phyloP scores from a whole-genome alignment of 2,797 vertebrate species.

The Sphaeramia orbicularis region DNA sequence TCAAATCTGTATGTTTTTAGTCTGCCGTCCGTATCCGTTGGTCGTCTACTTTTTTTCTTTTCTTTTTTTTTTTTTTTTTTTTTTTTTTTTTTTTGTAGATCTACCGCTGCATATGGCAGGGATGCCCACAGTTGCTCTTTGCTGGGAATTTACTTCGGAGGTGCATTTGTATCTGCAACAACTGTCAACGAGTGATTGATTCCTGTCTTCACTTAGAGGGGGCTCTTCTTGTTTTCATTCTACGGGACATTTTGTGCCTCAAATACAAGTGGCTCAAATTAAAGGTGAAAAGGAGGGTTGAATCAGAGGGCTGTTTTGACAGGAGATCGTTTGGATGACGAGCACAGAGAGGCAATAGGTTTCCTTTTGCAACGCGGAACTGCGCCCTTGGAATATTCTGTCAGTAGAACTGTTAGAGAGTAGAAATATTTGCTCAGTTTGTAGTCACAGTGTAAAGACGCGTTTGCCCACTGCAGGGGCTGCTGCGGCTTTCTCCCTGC shows the following conservation, averaged over 20 bases:
- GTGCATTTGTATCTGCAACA: slow-evolving; percentile 73
- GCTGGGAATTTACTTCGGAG: slow-evolving; percentile 81
- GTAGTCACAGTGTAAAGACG: slow-evolving; percentile 35
- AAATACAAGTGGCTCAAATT: slow-evolving; percentile 39
- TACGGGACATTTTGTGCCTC: slow-evolving; percentile 61
- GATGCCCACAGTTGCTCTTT: slow-evolving; percentile 69
- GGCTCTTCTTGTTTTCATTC: slow-evolving; percentile 40
- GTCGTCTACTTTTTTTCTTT: slow-evolving; percentile 21
- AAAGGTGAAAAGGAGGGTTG: slow-evolving; percentile 56
- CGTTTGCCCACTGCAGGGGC: slow-evolving; percentile 73
- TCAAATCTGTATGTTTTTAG: slow-evolving; percentile 11
- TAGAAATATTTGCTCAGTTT: slow-evolving; percentile 52
- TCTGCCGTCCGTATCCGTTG: neutral
- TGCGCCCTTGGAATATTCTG: slow-evolving; percentile 76
- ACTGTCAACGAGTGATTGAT: slow-evolving; percentile 74
- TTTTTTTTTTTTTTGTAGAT: too few relatives aligned
- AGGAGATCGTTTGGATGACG: slow-evolving; percentile 69
- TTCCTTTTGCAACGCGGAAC: slow-evolving; percentile 49
- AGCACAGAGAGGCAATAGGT: slow-evolving; percentile 59
- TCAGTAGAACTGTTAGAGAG: slow-evolving; percentile 33
- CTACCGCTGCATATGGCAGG: slow-evolving; percentile 52
- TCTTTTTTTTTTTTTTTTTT: too few relatives aligned
- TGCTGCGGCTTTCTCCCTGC: slow-evolving; percentile 62
- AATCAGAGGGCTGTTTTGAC: slow-evolving; percentile 59
- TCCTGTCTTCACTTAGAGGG: slow-evolving; percentile 28